Base-by-base conservation (phyloP, 2,113 vertebrate species). In the Myrmophylax atrothorax region DNA sequence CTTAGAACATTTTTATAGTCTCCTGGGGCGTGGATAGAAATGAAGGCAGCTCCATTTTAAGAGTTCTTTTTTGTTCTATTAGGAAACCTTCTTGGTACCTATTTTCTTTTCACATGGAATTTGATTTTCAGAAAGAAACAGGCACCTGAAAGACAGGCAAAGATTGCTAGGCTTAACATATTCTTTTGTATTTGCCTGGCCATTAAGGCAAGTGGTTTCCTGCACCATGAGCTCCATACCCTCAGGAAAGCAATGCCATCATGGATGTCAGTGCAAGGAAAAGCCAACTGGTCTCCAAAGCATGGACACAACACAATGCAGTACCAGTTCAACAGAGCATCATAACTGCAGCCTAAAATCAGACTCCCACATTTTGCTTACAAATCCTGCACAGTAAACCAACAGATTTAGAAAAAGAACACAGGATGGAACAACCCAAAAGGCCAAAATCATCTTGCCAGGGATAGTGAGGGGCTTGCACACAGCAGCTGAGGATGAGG, bases 261-360 rank as follows among this genome's bases (percentile, higher is more conserved):
- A 33, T 2, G n/a, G 18, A 38, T 49, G 38, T 20, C 40, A 37
- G 38, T 18, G 38, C 50, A 38, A 33, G n/a, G 42, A 24, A 70
- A 66, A 22, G 22, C 13, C 55, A 64, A 26, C 24, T 47, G 78
- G 5, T 40, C 37, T n/a, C 35, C 63, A 74, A 49, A 49, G 29
- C n/a, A 60, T 23, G 60, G 22, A 4, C 23, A 69, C 6, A 1
- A 37, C 1, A 10, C 53, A 59, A 2, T 11, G 4, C 9, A 13
- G 20, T 7, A 44, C 28, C 23, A 33, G 18, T 28, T 35, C 74
- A 40, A 37, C 0, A 44, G 10, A 29, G 17, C 3, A 35, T 33
- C 12, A 1, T 3, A 37, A 50, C 15, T 63, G 49, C 2, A 73
- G 23, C 37, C 50, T 44, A 52, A 77, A 60, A 16, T 19, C 40